phyloP scores from a whole-genome alignment of 1,140 invertebrate species.

The Cephus cinctus region DNA sequence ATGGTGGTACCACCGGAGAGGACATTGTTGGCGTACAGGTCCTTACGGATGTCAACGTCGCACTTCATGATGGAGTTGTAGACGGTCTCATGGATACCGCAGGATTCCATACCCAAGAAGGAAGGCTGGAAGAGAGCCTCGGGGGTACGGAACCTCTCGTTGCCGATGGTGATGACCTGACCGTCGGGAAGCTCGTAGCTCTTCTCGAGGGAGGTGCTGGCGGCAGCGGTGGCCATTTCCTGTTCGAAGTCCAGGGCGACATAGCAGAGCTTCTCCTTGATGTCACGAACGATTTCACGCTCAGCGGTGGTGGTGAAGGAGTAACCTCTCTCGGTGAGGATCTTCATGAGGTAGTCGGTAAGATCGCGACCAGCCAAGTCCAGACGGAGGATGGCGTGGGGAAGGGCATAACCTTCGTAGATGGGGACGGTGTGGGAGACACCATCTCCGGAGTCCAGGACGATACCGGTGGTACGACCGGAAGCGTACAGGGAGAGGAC shows the following conservation, averaged over 20 bases:
- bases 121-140: slow-evolving; percentile 90
- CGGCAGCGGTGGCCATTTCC: slow-evolving; percentile 90
- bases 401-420: slow-evolving; percentile 85
- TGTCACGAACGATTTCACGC: slow-evolving; percentile 89
- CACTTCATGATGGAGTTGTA: slow-evolving; percentile 95
- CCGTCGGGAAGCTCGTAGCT: slow-evolving; percentile 85
- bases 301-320: slow-evolving; percentile 82
- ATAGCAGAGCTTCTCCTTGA: slow-evolving; percentile 92
- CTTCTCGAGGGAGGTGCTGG: slow-evolving; percentile 83
- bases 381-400: slow-evolving; percentile 83
- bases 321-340: slow-evolving; percentile 84
- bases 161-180: slow-evolving; percentile 93
- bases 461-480: slow-evolving; percentile 90
- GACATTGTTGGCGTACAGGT: slow-evolving; percentile 91
- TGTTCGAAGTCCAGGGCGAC: slow-evolving; percentile 93
- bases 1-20: slow-evolving; percentile 86
- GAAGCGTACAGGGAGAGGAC: slow-evolving; percentile 85
- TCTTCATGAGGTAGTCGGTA: slow-evolving; percentile 90
- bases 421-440: slow-evolving; percentile 87
- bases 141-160: slow-evolving; percentile 91
- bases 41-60: slow-evolving; percentile 90
- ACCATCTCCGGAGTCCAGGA: slow-evolving; percentile 85
- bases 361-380: slow-evolving; percentile 87
- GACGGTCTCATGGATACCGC: slow-evolving; percentile 80
- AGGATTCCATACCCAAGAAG: slow-evolving; percentile 84